A percentile compares a stretch with the other conserved stretches of the same genome.
phyloP scores from a whole-genome alignment of 2,888 invertebrate genomes.

The Electrophaes corylata region DNA sequence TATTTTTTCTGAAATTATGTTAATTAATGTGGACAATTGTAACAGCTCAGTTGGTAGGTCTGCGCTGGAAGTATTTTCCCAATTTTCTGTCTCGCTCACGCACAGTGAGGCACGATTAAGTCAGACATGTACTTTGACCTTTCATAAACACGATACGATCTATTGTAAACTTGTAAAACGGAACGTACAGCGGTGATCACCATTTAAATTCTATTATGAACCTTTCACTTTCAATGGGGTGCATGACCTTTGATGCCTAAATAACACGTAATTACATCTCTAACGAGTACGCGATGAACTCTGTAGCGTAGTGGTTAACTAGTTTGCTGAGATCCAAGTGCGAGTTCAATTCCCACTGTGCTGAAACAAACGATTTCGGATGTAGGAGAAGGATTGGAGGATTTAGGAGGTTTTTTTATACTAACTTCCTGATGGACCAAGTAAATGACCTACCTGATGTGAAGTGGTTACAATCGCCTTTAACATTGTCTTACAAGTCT shows the following conservation, averaged over 20 bases:
- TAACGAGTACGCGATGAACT: constrained; percentile 1
- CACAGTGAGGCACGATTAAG: no score
- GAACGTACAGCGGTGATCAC: not conserved
- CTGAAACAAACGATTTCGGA: no score
- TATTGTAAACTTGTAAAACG: not conserved
- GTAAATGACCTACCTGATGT: not conserved
- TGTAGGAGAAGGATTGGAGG: no score
- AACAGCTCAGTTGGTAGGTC: no score
- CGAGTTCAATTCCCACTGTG: no score
- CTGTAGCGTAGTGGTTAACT: not conserved
- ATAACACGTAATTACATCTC: not conserved
- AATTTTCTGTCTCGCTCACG: no score
- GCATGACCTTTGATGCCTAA: constrained; percentile 8
- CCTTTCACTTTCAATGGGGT: constrained; percentile 23
- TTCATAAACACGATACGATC: not conserved
- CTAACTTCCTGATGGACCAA: no score
- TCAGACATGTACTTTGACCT: no score
- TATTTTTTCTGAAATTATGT: no score
- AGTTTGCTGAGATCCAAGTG: not conserved
- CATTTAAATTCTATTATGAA: constrained; percentile 9
- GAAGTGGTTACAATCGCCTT: not conserved
- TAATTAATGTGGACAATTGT: no score
- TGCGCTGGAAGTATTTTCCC: no score
- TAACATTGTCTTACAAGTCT: not conserved
- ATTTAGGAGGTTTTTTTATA: no score